These are phyloP conservation scores for Denticeps clupeoides DNA, from an alignment of 2,797 vertebrate species.

Conservation along the genomic window DNA sequence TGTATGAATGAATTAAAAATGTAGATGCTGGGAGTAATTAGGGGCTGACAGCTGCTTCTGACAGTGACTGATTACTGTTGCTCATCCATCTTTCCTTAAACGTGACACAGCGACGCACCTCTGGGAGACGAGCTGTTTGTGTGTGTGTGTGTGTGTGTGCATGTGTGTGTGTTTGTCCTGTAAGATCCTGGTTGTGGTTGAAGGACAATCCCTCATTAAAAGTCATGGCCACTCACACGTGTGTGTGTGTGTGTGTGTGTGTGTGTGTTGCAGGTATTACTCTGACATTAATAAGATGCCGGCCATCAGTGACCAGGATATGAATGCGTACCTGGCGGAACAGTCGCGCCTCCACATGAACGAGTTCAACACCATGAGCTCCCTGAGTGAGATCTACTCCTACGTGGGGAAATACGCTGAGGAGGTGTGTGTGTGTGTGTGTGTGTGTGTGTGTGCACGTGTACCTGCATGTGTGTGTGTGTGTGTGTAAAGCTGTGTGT, in stretches of 20 bases:
- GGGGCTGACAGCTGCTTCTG: constrained; percentile 84
- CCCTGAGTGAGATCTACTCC: constrained; percentile 94
- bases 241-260: constrained; percentile 13
- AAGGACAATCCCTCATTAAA: constrained; percentile 25
- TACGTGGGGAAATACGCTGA: constrained; percentile 96
- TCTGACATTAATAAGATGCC: constrained; percentile 95
- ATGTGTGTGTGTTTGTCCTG: neutral
- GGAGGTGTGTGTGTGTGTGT: constrained; percentile 63
- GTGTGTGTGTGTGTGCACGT: neutral
- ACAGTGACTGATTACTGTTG: constrained; percentile 83
- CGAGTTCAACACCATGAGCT: constrained; percentile 96
- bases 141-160: constrained; percentile 2
- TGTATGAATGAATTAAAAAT: constrained; percentile 77
- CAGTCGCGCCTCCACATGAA: constrained; percentile 98
- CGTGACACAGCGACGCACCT: constrained; percentile 37
- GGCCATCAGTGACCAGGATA: constrained; percentile 97
- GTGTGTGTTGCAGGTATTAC: constrained; percentile 71
- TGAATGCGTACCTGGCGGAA: constrained; percentile 96
- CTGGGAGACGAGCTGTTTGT: neutral
- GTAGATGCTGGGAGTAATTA: constrained; percentile 91
- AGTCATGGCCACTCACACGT: constrained; percentile 15
- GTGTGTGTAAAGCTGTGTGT: neutral
- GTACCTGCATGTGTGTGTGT: constrained; percentile 1
- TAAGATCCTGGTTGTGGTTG: constrained; percentile 16
- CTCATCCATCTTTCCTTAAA: constrained; percentile 49